phyloP scores from a whole-genome alignment of 1,140 invertebrate species.

The Aradophagus sp. region DNA sequence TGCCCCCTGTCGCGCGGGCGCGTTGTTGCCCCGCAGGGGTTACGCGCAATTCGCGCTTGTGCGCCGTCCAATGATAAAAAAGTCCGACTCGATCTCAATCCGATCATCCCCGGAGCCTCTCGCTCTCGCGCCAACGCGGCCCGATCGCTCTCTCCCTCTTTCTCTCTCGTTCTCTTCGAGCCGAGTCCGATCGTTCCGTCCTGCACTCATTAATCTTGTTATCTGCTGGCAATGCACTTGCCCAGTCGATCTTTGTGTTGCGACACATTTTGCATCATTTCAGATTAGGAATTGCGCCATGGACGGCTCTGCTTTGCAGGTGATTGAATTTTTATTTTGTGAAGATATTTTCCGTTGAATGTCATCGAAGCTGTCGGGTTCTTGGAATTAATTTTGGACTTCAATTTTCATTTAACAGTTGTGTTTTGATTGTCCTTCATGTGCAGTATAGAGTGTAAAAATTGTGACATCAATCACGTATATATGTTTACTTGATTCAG shows the following conservation, averaged over 20 bases:
- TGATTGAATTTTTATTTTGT: conserved; percentile 8
- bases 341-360: too few relatives aligned
- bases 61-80: conserved; percentile 68
- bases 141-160: conserved; percentile 33
- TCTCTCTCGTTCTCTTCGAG: conserved; percentile 34
- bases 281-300: conserved; percentile 33
- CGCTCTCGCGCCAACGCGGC: too few relatives aligned
- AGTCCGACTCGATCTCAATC: conserved; percentile 70
- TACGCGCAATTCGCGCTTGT: conserved; percentile 73
- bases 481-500: too few relatives aligned
- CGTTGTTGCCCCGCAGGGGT: conserved; percentile 73
- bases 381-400: too few relatives aligned
- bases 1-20: conserved; percentile 72
- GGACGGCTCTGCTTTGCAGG: background rate
- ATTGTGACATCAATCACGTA: too few relatives aligned
- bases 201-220: conserved; percentile 54
- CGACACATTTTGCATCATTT: conserved; percentile 47
- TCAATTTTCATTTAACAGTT: too few relatives aligned
- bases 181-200: conserved; percentile 48
- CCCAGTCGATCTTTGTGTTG: conserved; percentile 51
- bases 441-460: too few relatives aligned
- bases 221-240: conserved; percentile 52
- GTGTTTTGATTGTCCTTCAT: too few relatives aligned
- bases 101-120: conserved; percentile 49
- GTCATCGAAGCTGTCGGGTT: too few relatives aligned